A percentile compares a stretch with the other conserved stretches of the same genome.
phyloP scores from a whole-genome alignment of 2,888 invertebrate genomes.

The Stenoptilia bipunctidactyla region DNA sequence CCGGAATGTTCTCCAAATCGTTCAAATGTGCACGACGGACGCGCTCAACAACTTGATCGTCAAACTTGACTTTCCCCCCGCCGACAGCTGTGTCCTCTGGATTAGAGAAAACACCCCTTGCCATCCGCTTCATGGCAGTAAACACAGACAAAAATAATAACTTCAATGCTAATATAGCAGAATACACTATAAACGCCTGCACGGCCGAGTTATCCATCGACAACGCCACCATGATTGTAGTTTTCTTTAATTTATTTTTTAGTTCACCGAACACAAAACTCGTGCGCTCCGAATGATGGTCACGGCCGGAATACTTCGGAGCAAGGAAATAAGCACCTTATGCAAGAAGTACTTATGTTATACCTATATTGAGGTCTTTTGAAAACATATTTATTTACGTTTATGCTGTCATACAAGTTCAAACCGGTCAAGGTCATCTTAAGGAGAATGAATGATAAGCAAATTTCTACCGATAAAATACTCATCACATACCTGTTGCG shows the following conservation, averaged over 20 bases:
- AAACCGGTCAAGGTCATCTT: too few species aligned
- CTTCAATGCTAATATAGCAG: slow-evolving; percentile 44
- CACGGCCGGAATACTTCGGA: slow-evolving; percentile 4
- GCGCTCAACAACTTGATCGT: slow-evolving; percentile 43
- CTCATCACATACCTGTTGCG: too few species aligned
- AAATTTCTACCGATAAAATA: too few species aligned
- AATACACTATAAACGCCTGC: slow-evolving; percentile 45
- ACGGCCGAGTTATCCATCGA: slow-evolving; percentile 30
- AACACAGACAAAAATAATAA: slow-evolving; percentile 28
- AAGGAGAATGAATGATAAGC: too few species aligned
- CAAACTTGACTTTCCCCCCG: slow-evolving; percentile 38
- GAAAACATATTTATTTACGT: too few species aligned
- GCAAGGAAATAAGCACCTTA: too few species aligned
- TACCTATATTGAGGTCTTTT: too few species aligned
- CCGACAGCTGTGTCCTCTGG: slow-evolving; percentile 37
- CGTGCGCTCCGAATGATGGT: slow-evolving; percentile 1
- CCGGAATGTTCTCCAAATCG: slow-evolving; percentile 79
- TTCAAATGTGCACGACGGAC: slow-evolving; percentile 74
- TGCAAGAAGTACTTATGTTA: too few species aligned
- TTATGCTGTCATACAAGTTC: too few species aligned
- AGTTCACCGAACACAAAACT: background rate
- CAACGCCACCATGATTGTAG: slow-evolving; percentile 26
- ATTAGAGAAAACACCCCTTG: slow-evolving; percentile 35
- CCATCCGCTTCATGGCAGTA: slow-evolving; percentile 30
- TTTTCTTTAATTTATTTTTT: slow-evolving; percentile 3